Percentiles rank a stretch among this genome's conserved stretches.
phyloP scores from a whole-genome alignment of 1,140 invertebrate species.

The Drosophila santomea region DNA sequence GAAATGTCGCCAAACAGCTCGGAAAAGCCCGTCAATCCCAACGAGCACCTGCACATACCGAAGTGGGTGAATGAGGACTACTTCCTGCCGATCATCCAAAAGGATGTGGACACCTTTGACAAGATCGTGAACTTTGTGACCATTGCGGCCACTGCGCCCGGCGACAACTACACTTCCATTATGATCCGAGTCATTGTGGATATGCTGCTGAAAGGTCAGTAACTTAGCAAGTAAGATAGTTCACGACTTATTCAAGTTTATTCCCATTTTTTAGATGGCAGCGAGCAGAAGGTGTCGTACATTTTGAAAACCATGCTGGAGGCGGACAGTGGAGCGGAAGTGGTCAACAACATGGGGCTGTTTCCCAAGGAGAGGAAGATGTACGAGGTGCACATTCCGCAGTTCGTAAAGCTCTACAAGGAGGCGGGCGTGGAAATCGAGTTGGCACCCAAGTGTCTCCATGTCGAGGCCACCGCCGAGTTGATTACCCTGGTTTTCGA shows the following conservation, averaged over 20 bases:
- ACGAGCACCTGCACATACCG: constrained; percentile 67
- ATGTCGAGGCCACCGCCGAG: constrained; percentile 52
- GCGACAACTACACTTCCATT: constrained; percentile 75
- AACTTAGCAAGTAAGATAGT: no score
- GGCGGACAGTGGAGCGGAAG: constrained; percentile 32
- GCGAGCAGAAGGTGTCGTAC: constrained; percentile 48
- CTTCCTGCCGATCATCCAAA: constrained; percentile 82
- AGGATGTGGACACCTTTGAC: constrained; percentile 59
- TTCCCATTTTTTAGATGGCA: constrained; percentile 41
- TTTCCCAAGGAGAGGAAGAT: constrained; percentile 75
- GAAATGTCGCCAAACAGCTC: constrained; percentile 61
- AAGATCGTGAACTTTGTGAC: constrained; percentile 56
- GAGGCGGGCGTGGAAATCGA: constrained; percentile 66
- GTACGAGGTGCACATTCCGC: constrained; percentile 68
- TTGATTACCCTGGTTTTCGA: constrained; percentile 85
- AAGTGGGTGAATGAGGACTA: constrained; percentile 85
- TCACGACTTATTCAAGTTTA: no score
- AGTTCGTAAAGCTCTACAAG: constrained; percentile 71
- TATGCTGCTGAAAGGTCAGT: constrained; percentile 64
- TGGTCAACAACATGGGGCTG: constrained; percentile 56
- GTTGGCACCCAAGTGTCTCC: constrained; percentile 61
- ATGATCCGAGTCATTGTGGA: constrained; percentile 70
- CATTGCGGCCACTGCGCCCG: constrained; percentile 69
- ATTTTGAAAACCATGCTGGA: constrained; percentile 74
- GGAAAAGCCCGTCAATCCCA: constrained; percentile 52